Evolutionary conservation across 1,140 invertebrate genomes (phyloP), one percentile per base, ranked within the genome.

Genomic region (Nixonia krombeini): DNA sequence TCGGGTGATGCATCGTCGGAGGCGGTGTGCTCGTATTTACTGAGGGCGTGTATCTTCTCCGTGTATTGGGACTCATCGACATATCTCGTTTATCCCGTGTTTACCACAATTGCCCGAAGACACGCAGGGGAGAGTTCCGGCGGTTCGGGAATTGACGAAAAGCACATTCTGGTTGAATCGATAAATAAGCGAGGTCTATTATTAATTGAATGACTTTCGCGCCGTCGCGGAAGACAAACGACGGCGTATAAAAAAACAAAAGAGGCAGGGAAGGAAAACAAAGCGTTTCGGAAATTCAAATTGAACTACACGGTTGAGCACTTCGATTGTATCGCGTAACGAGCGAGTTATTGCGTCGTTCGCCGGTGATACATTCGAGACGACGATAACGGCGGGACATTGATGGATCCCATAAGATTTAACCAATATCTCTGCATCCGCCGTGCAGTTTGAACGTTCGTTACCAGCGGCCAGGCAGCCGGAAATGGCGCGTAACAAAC

Each of bases 301-400:
- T 68, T 56, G 64, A 68, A 61, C 57, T 33, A 26, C 29, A 45
- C 12, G 23, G 46, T 56, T 42, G 46, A 47, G 51, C 21, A 21
- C 29, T 56, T 40, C 45, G 40, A 62, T 62, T 57, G 57, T 62
- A 57, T 52, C 57, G 41, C 46, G 57, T 68, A 68, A 61, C 57
- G 35, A 61, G 18, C 44, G 23, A 55, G 63, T 55, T 66, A 66
- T 66, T 66, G 64, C 65, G 46, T 62, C 57, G 65, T 69, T 69
- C 63, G 47, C 53, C 49, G 26, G 65, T 69, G 58, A 69, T 69
- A 50, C 65, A 69, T 69, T 69, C 53, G 58, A 52, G 53, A 58
- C 42, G 40, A 44, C 58, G 58, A 69, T 69, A 69, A 69, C 53
- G 44, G 65, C 18, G 42, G 57, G 65, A 67, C 64, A 67, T 67